Conservation (phyloP, 2,113 vertebrate species). For the Pelvicachromis taeniatus region DNA sequence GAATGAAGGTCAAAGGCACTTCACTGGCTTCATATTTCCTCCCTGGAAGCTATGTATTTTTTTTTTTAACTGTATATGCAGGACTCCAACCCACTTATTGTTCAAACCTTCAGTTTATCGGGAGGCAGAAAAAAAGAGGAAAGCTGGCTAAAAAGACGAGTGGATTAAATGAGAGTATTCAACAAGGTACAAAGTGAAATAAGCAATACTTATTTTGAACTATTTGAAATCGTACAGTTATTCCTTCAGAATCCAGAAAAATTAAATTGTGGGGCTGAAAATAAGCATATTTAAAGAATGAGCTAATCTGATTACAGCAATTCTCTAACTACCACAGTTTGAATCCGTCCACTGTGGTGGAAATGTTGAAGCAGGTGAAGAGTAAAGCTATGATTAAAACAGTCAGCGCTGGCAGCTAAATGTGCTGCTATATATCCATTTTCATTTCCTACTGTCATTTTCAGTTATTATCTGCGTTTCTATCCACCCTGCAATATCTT, state of each 20-base stretch:
- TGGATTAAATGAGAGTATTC: not conserved
- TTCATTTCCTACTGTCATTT: not conserved
- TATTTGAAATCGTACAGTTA: not conserved
- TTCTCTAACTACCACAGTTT: not conserved
- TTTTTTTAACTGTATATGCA: not conserved
- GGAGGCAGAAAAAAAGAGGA: too few species aligned
- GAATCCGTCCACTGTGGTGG: not conserved
- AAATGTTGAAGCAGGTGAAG: not conserved
- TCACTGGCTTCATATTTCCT: not conserved
- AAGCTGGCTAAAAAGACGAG: not conserved
- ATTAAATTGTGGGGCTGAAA: not conserved
- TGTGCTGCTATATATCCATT: not conserved
- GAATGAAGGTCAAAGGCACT: not conserved
- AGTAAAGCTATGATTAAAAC: conserved; percentile 20
- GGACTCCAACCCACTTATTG: not conserved
- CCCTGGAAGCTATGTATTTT: not conserved
- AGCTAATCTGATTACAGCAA: not conserved
- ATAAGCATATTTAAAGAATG: not conserved
- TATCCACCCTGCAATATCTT: not conserved
- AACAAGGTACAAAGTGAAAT: not conserved
- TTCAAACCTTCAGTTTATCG: not conserved
- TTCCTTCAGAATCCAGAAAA: not conserved
- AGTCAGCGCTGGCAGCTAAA: not conserved
- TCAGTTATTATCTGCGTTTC: not conserved
- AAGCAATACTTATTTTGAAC: not conserved